These are phyloP conservation scores for Drosophila stalkeri DNA, from an alignment of 2,888 invertebrate genomes.

Conservation along the genomic window DNA sequence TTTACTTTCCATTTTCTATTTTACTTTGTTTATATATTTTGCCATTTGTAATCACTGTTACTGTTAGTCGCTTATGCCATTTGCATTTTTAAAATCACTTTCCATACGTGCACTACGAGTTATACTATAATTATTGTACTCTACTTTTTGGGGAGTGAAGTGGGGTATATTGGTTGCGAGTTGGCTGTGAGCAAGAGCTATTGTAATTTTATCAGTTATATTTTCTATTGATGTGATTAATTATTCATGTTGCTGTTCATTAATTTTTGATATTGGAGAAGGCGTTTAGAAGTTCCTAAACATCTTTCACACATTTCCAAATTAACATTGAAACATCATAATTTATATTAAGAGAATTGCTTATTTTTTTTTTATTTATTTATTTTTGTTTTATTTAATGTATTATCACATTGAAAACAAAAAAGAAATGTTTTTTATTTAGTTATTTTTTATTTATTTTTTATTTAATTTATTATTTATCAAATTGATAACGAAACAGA, in stretches of 20 bases:
- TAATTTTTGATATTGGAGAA: background rate
- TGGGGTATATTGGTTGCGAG: background rate
- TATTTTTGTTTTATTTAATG: too few relatives aligned
- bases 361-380: too few relatives aligned
- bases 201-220: background rate
- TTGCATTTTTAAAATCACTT: conserved; percentile 61
- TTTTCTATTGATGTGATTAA: background rate
- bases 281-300: too few relatives aligned
- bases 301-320: too few relatives aligned
- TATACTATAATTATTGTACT: conserved; percentile 8
- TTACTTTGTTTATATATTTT: conserved; percentile 23
- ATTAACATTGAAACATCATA: too few relatives aligned
- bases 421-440: too few relatives aligned
- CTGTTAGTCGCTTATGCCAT: conserved; percentile 45
- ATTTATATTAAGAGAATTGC: too few relatives aligned
- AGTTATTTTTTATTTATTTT: too few relatives aligned
- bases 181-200: background rate
- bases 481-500: too few relatives aligned
- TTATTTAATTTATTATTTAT: too few relatives aligned
- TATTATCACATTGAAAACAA: too few relatives aligned
- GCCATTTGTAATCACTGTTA: conserved; percentile 48
- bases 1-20: background rate
- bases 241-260: background rate
- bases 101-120: background rate
- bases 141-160: background rate